Base-by-base conservation (phyloP, 2,888 invertebrate species). In the Pseudococcus longispinus region DNA sequence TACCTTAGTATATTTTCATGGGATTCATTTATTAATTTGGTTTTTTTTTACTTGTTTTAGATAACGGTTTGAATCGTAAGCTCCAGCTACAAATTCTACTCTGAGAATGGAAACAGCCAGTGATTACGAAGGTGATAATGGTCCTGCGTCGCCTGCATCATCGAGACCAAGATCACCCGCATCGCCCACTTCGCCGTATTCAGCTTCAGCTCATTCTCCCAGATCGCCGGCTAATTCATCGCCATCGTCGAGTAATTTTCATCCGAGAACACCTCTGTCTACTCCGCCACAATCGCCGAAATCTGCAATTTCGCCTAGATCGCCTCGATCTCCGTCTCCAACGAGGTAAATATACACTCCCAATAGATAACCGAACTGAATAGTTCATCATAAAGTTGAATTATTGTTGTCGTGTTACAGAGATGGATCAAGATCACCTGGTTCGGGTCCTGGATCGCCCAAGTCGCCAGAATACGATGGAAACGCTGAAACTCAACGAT, bases 401-500 rank as follows among this genome's bases (percentile, higher is more conserved):
- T 29, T 42, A 42, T 37, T 13, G 20, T 29, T 37, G 11, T 80
- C 6, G 1, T 1, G 42, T 80, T 70, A 18, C 18, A 80, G 77
- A 80, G 42, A 42, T 18, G 20, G 20, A 42, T 80, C 77, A 20
- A 26, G 77, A 11, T 80, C 77, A 6, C 77, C 77, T 5, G 83
- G 18, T 11, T 83, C 83, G 18, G n/a, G 5, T 88, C 88, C 74
- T 15, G 88, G 88, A 20, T 77, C 87, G 83, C 87, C 88, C 0
- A 87, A 88, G 18, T 89, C 89, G 20, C 87, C 88, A 55, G 84
- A 85, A 60, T 86, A 88, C n/a, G 89, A 89, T 13, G 65, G 77
- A n/a, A 89, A 89, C 0, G 89, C 89, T 37, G 90, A 29, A 65
- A 89, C 90, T 42, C 87, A 87, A 85, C 74, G 88, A 11, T 88